phyloP scores from a whole-genome alignment of 2,797 vertebrate genomes.

The Tachyglossus aculeatus region DNA sequence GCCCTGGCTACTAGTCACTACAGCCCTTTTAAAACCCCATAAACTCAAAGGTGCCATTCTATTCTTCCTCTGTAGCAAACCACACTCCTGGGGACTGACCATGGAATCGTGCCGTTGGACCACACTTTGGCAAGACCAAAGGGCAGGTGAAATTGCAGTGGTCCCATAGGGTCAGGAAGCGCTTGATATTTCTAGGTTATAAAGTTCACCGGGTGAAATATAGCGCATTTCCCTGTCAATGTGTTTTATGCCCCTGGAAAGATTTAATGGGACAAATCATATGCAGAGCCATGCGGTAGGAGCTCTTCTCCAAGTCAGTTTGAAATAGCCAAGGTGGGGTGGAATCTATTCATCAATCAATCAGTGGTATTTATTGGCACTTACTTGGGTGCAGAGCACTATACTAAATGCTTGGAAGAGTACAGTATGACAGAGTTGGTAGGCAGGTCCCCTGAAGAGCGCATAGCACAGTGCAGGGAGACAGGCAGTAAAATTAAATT shows the following conservation, averaged over 20 bases:
- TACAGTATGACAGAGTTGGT: no score
- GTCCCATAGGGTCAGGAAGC: background rate
- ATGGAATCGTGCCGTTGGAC: conserved; percentile 60
- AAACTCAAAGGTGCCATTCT: conserved; percentile 70
- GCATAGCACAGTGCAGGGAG: no score
- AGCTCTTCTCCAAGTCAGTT: no score
- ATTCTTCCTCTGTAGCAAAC: conserved; percentile 61
- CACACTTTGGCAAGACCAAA: conserved; percentile 62
- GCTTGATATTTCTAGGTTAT: conserved; percentile 29
- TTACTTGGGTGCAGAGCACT: no score
- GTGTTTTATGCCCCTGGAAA: conserved; percentile 34
- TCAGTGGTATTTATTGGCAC: no score
- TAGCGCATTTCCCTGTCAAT: conserved; percentile 52
- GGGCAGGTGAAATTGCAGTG: conserved; percentile 41
- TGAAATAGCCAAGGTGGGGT: no score
- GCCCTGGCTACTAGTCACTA: conserved; percentile 51
- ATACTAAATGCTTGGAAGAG: no score
- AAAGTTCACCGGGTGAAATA: conserved; percentile 41
- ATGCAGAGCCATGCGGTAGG: no score
- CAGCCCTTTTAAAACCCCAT: conserved; percentile 68
- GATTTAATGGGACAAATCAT: conserved; percentile 6
- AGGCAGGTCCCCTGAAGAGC: no score
- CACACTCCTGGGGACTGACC: conserved; percentile 58
- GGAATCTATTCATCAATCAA: no score
- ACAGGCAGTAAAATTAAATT: no score